Conservation (phyloP, 2,113 vertebrate genomes). For the Anhinga anhinga region DNA sequence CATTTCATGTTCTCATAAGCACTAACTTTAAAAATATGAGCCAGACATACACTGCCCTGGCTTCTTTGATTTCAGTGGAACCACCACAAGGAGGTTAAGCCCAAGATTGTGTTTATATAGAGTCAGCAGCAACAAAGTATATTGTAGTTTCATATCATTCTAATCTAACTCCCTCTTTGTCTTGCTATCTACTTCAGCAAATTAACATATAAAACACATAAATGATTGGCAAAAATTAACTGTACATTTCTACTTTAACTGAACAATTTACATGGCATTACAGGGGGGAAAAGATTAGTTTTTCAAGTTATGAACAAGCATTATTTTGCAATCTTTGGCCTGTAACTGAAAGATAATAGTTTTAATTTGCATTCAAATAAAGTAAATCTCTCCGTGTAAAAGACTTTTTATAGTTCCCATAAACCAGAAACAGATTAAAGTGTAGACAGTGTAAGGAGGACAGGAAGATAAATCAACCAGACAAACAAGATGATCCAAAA, state of each 20-base stretch:
- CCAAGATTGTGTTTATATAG: background rate
- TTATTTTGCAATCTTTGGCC: constrained; percentile 73
- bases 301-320: constrained; percentile 58
- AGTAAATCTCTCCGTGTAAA: constrained; percentile 68
- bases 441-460: constrained; percentile 50
- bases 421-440: constrained; percentile 72
- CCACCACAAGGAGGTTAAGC: background rate
- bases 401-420: constrained; percentile 71
- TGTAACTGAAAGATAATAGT: constrained; percentile 74
- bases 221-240: constrained; percentile 53
- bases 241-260: constrained; percentile 37
- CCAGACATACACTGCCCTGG: background rate
- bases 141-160: background rate
- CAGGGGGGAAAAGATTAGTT: background rate
- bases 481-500: constrained; percentile 49
- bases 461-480: constrained; percentile 60
- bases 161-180: background rate
- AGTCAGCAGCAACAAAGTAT: background rate
- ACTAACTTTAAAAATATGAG: background rate
- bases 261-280: constrained; percentile 47
- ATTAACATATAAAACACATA: background rate
- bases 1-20: background rate
- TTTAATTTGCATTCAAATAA: constrained; percentile 78
- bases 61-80: background rate
- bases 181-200: constrained; percentile 29